Base-by-base conservation (phyloP, 2,113 vertebrate species). In the Isurus oxyrinchus region DNA sequence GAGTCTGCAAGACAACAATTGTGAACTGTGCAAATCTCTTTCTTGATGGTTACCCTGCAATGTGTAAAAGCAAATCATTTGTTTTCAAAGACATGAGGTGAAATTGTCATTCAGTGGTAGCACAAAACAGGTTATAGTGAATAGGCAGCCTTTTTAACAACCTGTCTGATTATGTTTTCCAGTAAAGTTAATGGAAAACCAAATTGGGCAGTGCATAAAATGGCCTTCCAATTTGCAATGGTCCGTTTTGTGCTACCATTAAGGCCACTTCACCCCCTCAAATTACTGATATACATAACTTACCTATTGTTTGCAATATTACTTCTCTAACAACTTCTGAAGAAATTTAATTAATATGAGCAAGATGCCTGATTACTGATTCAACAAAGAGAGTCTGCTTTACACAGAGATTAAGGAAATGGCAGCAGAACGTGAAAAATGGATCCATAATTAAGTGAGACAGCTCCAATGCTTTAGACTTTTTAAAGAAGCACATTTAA, bases 1-100 rank as follows among this genome's bases (percentile, higher is more conserved):
- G 61, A 63, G 14, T 66, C 61, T 94, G 6, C 61, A 63, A 94
- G 90, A 63, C 59, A 94, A 94, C n/a, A 61, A 5, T 94, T 94
- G 90, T 40, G 59, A 94, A 94, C 66, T 94, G 61, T 40, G 19
- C n/a, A 16, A 13, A 63, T 63, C 57, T 63, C 90, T 66, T 55
- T 53, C 90, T 94, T 94, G 59, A 40, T 94, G 90, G 61, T 94
- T n/a, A 94, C 59, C 59, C n/a, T 63, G 16, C 59, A 94, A 40
- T 61, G 59, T 63, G 59, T 63, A 63, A 94, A 94, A 94, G 35
- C 35, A 63, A 61, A 19, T 61, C 57, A 93, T 93, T 93, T 94
- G 13, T 66, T 94, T 94, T 94, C 59, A 94, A 63, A 63, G 35
- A n/a, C 90, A 90, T 13, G 16, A 21, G n/a, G n/a, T 94, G 59